Conservation (phyloP, 2,888 invertebrate species). For the Leptopilina myrica region DNA sequence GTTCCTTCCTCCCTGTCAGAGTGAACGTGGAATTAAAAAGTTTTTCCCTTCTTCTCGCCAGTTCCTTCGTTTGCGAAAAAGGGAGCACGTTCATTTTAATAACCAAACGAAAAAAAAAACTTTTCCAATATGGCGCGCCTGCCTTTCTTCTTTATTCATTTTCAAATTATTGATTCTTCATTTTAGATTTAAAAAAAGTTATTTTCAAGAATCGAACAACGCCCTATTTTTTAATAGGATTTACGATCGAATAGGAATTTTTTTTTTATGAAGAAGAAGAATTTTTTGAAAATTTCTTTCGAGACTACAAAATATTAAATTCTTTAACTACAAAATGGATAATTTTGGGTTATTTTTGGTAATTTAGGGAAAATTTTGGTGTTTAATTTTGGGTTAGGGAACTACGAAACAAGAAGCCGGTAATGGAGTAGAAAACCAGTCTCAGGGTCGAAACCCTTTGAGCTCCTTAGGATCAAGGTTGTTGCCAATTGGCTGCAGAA, state of each 20-base stretch:
- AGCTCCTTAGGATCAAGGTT: constrained; percentile 58
- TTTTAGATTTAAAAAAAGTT: background rate
- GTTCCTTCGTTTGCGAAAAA: background rate
- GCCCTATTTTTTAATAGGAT: too few relatives aligned
- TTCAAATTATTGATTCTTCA: background rate
- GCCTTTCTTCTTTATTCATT: background rate
- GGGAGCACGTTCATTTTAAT: constrained; percentile 3
- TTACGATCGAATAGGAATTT: too few relatives aligned
- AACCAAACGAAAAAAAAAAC: background rate
- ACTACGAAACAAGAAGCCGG: constrained; percentile 48
- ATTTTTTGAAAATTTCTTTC: too few relatives aligned
- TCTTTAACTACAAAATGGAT: too few relatives aligned
- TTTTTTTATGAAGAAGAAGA: too few relatives aligned
- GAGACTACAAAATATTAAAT: too few relatives aligned
- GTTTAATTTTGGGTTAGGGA: constrained; percentile 23
- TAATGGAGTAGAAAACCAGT: constrained; percentile 57
- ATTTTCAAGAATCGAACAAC: too few relatives aligned
- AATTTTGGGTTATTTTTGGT: too few relatives aligned
- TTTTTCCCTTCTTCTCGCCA: background rate
- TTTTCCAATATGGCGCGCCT: background rate
- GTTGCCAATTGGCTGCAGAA: constrained; percentile 60
- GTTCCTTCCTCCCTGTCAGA: constrained; percentile 19
- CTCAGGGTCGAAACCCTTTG: constrained; percentile 61
- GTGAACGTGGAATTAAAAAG: constrained; percentile 26
- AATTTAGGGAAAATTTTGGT: background rate